These are phyloP conservation scores for Numida meleagris DNA, from an alignment of 2,113 vertebrate genomes.

Conservation along the genomic window DNA sequence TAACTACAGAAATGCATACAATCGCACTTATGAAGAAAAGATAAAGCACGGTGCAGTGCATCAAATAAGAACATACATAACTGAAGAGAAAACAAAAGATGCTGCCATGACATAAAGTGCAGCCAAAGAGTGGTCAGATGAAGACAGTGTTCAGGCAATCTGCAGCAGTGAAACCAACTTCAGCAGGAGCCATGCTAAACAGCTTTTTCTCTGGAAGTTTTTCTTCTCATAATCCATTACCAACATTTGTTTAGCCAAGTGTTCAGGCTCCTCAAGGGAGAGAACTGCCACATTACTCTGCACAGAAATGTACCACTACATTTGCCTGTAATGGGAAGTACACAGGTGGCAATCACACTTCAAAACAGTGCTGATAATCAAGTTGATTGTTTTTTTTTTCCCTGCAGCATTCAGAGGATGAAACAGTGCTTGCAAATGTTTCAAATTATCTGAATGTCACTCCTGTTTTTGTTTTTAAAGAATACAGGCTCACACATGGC, in stretches of 20 bases:
- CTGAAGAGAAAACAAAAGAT: background rate
- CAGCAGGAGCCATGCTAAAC: background rate
- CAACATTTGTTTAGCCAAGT: background rate
- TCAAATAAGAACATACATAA: background rate
- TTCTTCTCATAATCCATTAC: background rate
- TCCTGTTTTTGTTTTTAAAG: background rate
- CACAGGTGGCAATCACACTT: background rate
- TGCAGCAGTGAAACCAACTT: background rate
- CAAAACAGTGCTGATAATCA: background rate
- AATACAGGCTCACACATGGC: background rate
- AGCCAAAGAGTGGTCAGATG: background rate
- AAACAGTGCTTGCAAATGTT: background rate
- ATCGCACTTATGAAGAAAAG: background rate
- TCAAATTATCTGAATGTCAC: background rate
- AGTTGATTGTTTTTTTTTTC: background rate
- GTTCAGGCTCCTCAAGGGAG: background rate
- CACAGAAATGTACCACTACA: background rate
- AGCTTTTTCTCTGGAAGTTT: background rate
- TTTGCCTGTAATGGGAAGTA: background rate
- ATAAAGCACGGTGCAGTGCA: background rate
- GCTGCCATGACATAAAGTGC: background rate
- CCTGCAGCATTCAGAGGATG: background rate
- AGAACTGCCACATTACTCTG: background rate
- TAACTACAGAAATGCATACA: background rate
- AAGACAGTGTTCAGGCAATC: background rate